These are phyloP conservation scores for Ochlodes sylvanus DNA, from an alignment of 2,888 invertebrate genomes.

Conservation along the genomic window DNA sequence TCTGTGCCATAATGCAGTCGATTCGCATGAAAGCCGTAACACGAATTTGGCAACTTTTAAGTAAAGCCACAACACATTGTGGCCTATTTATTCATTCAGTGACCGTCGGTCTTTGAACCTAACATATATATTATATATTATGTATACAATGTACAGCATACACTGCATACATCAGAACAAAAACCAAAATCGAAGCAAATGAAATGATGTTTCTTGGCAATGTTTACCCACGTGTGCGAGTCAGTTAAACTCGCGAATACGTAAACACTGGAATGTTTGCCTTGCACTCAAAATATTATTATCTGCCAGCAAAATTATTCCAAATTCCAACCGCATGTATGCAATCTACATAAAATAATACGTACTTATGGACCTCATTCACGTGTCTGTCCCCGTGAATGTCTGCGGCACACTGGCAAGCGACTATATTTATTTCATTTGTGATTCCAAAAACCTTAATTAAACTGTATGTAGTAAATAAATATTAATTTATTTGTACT, in stretches of 20 bases:
- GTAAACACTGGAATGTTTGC: slow-evolving; percentile 15
- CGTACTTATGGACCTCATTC: slow-evolving; percentile 2
- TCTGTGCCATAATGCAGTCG: too few species aligned
- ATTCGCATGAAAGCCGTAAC: too few species aligned
- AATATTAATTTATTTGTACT: too few species aligned
- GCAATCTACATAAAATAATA: background rate
- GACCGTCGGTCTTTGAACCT: background rate
- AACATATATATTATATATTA: background rate
- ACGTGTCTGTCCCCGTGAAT: background rate
- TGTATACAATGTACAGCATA: too few species aligned
- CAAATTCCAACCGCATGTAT: slow-evolving; percentile 16
- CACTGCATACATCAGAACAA: background rate
- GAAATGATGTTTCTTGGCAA: slow-evolving; percentile 33
- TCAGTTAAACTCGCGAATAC: slow-evolving; percentile 6
- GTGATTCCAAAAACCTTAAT: background rate
- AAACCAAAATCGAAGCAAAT: background rate
- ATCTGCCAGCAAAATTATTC: slow-evolving; percentile 31
- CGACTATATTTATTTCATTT: slow-evolving; percentile 15
- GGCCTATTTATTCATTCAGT: too few species aligned
- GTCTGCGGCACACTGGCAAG: slow-evolving; percentile 7
- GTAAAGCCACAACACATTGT: too few species aligned
- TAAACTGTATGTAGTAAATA: background rate
- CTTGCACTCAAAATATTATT: slow-evolving; percentile 29
- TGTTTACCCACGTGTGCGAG: slow-evolving; percentile 18
- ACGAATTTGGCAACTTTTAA: too few species aligned